Base-by-base conservation (phyloP, 2,797 vertebrate genomes). In the Gorsachius magnificus region DNA sequence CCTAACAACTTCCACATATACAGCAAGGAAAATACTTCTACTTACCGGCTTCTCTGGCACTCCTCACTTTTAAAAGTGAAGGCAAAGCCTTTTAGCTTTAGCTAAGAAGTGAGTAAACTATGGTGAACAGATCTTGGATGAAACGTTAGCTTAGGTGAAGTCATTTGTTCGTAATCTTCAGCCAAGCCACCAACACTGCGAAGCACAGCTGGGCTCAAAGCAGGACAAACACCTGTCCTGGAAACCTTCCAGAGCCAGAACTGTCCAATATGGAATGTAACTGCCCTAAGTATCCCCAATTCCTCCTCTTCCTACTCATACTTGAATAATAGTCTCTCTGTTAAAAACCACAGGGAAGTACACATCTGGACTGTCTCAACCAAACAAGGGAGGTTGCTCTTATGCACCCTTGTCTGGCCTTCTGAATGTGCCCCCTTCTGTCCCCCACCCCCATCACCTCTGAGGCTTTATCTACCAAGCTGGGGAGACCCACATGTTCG, bases 1-100 rank as follows among this genome's bases (percentile, higher is more conserved):
- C 25, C 61, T 35, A 17, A 5, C 9, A 2, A 26, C n/a, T 38
- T 24, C 11, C 29, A 61, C n/a, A 11, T 5, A 5, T 0, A 11
- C 16, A 70, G 16, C 20, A 51, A 36, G 8, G 17, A 36, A 60
- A 78, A 48, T 12, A 24, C 14, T 48, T 72, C 56, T 48, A 3
- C 51, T 61, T 10, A 8, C 10, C 48, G 25, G 19, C 28, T 74
- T 29, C 8, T 12, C 29, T 9, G 1, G 31, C 10, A 15, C 9
- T 79, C 17, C 21, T 70, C 11, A 9, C 35, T 53, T 56, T 7
- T 16, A 64, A 91, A 74, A 83, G 16, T 9, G 19, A 45, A 36
- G 60, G n/a, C 29, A 70, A 74, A 85, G 13, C 26, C 56, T 53
- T 53, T 50, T 36, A 48, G 16, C 29, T 68, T 13, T 28, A 60